Evolutionary conservation across 2,797 vertebrate genomes (phyloP).

Genomic region (Peromyscus nudipes): DNA sequence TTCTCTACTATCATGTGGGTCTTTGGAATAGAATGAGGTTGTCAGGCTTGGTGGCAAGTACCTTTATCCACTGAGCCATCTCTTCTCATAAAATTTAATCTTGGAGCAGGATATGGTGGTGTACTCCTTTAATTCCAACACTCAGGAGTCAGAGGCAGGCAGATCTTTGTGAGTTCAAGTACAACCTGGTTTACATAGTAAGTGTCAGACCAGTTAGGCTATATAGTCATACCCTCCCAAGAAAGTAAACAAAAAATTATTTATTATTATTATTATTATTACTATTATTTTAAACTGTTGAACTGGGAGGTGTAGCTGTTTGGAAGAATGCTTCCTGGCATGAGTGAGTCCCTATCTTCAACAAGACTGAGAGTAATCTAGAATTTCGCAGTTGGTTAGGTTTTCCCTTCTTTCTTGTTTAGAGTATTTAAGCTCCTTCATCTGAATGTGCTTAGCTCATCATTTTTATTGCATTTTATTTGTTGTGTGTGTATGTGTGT

Average conservation of each 20-base stretch:
- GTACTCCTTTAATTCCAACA: not conserved
- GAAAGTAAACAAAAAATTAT: not conserved
- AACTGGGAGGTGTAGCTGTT: not conserved
- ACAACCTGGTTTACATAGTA: not conserved
- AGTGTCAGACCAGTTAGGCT: not conserved
- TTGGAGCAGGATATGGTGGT: not conserved
- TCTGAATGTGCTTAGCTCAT: not conserved
- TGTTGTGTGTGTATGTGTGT: not conserved
- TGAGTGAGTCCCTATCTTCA: not conserved
- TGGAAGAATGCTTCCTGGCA: not conserved
- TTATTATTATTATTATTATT: not conserved
- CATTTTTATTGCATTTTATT: not conserved
- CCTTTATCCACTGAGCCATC: not conserved
- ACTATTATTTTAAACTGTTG: not conserved
- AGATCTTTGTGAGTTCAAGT: not conserved
- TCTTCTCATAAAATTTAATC: not conserved
- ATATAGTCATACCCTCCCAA: not conserved
- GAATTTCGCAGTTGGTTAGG: not conserved
- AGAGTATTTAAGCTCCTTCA: not conserved
- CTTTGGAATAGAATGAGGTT: not conserved
- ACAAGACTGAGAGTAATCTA: not conserved
- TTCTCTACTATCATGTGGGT: not conserved
- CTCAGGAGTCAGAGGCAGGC: not conserved
- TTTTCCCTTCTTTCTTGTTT: not conserved
- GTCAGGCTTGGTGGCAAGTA: not conserved